Conservation (phyloP, 2,113 vertebrate genomes). For the Mesembrinibis cayennensis region DNA sequence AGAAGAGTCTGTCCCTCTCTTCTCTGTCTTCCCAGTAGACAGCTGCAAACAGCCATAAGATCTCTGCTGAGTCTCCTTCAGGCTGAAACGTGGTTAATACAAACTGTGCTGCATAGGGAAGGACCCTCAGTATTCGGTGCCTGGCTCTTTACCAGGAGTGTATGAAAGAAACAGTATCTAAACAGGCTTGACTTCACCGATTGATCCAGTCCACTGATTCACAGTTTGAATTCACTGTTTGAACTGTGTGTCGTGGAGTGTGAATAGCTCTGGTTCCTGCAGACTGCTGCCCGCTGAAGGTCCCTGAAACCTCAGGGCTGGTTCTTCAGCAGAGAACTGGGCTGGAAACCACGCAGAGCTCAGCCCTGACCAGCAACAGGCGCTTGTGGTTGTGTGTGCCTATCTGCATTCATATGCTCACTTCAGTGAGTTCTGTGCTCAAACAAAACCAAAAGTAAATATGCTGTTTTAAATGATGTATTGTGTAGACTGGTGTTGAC, state of each 20-base stretch:
- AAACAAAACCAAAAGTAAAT: background rate
- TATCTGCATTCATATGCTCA: background rate
- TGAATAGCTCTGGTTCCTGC: background rate
- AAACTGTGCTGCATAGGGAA: background rate
- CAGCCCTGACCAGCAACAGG: background rate
- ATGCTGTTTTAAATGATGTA: background rate
- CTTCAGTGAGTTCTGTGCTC: background rate
- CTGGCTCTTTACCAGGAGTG: background rate
- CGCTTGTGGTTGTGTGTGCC: accelerated
- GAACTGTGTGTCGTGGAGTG: background rate
- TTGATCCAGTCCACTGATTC: background rate
- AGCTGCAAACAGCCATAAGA: background rate
- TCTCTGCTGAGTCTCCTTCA: background rate
- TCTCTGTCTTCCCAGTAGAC: background rate
- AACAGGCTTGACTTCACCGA: background rate
- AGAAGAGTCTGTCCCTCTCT: background rate
- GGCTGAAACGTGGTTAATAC: background rate
- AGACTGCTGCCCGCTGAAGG: background rate
- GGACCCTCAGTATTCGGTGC: background rate
- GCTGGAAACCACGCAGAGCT: background rate
- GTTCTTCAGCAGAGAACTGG: background rate
- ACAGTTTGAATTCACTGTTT: background rate
- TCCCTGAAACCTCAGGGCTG: background rate
- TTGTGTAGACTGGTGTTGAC: background rate
- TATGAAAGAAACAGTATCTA: background rate